Base-by-base conservation (phyloP, 2,113 vertebrate species). In the Aix galericulata region DNA sequence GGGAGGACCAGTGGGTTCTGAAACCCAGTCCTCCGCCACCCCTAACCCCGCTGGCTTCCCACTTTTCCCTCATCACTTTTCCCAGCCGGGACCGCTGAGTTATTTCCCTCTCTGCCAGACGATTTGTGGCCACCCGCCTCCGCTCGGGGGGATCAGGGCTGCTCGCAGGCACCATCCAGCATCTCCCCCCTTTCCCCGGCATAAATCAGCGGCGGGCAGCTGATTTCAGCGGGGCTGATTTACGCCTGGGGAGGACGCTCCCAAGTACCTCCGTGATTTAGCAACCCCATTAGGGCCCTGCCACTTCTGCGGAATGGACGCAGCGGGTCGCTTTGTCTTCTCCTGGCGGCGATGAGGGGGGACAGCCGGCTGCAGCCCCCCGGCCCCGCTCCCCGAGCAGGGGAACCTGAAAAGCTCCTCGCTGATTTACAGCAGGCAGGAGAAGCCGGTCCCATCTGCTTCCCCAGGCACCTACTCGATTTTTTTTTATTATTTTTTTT, bases 281-380 rank as follows among this genome's bases (percentile, higher is more conserved):
- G 82, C 64, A 71, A 66, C 93, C 87, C 95, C 95, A 80, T 91
- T 62, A 96, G 93, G 91, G 44, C 89, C 50, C 22, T 31, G 67
- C 52, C 91, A 89, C 68, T 93, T 52, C 62, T 80, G 82, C 93
- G 63, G 55, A 42, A 95, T 66, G 89, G 93, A 59, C 29, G 3
- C 81, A 80, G 94, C 40, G 22, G 82, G 84, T n/a, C 34, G 4
- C n/a, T 92, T 92, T 91, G 59, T 50, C 86, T 91, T 81, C 36
- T 77, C 50, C 71, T 78, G 11, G 34, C 0, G 44, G 92, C 0
- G 9, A 50, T 26, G 46, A 85, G 93, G 42, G 5, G 89, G 4
- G 77, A 23, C 2, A 10, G 88, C 44, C 0, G 7, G 36, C 62
- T 9, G 5, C 34, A 0, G 0, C 32, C 44, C 40, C 5, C 8